These are phyloP conservation scores for Brachionus plicatilis DNA, from an alignment of 1,140 invertebrate genomes.

Conservation along the genomic window DNA sequence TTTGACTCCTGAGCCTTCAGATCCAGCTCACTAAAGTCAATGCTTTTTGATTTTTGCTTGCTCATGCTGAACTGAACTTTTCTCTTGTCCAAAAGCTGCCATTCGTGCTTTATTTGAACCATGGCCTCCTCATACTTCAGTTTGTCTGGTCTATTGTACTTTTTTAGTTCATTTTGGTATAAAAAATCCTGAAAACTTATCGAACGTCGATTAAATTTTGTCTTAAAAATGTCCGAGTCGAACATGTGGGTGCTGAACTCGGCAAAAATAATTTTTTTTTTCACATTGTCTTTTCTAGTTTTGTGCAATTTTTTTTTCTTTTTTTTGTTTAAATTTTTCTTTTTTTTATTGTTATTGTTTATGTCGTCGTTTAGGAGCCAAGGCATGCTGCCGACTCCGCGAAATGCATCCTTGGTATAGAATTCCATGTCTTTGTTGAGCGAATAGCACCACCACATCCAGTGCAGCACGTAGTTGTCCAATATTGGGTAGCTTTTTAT, in stretches of 20 bases:
- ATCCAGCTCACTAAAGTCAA: not conserved
- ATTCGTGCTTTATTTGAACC: not conserved
- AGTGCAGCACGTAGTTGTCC: conserved; percentile 31
- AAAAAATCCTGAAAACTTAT: not conserved
- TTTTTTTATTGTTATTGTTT: conserved; percentile 30
- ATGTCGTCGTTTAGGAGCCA: conserved; percentile 3
- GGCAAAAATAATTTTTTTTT: not conserved
- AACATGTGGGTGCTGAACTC: not conserved
- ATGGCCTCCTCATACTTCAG: not conserved
- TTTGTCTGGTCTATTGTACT: not conserved
- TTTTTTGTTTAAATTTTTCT: conserved; percentile 29
- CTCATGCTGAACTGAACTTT: not conserved
- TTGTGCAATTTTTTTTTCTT: not conserved
- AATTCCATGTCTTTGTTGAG: conserved; percentile 34
- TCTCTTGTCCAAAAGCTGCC: not conserved
- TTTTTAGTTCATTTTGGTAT: not conserved
- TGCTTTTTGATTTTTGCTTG: conserved; percentile 1
- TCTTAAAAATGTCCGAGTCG: not conserved
- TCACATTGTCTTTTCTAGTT: not conserved
- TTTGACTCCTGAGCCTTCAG: not conserved
- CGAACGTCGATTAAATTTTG: not conserved
- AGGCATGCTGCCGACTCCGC: conserved; percentile 8
- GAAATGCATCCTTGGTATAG: conserved; percentile 15
- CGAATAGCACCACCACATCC: conserved; percentile 32
- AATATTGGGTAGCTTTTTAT: conserved; percentile 37